A percentile compares a stretch with the other conserved stretches of the same genome.
Evolutionary conservation across 1,140 invertebrate genomes (phyloP).

Genomic region (Drosophila triauraria): DNA sequence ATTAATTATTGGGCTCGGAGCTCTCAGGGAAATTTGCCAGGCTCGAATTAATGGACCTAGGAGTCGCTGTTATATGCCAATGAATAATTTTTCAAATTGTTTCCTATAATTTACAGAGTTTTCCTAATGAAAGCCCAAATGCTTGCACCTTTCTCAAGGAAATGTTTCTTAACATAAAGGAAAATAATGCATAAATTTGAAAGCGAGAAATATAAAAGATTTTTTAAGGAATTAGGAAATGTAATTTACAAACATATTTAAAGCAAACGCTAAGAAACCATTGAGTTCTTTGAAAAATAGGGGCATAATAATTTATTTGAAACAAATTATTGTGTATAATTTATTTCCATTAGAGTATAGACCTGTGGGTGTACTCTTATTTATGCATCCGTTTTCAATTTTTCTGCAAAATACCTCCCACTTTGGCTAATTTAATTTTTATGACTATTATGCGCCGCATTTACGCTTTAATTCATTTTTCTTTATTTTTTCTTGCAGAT

Average conservation of each 20-base stretch:
- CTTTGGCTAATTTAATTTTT: slow-evolving; percentile 75
- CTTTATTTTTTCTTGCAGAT: slow-evolving; percentile 34
- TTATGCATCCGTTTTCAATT: background rate
- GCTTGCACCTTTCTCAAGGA: slow-evolving; percentile 2
- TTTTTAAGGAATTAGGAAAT: background rate
- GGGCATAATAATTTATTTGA: no score
- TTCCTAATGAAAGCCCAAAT: slow-evolving; percentile 2
- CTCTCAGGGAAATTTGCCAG: slow-evolving; percentile 24
- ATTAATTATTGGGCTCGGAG: slow-evolving; percentile 66
- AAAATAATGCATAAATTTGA: background rate
- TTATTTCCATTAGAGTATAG: slow-evolving; percentile 1
- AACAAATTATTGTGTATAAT: background rate
- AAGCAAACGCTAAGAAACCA: background rate
- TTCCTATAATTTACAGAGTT: slow-evolving; percentile 14
- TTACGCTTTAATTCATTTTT: slow-evolving; percentile 45
- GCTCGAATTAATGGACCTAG: slow-evolving; percentile 36
- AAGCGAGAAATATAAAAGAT: background rate
- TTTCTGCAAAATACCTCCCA: slow-evolving; percentile 2
- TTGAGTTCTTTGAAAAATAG: background rate
- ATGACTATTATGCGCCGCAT: slow-evolving; percentile 69
- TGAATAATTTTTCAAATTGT: slow-evolving; percentile 32
- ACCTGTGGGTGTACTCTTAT: slow-evolving; percentile 6
- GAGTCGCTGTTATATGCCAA: slow-evolving; percentile 17
- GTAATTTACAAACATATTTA: background rate
- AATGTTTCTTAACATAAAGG: no score